Percentiles rank a stretch among this genome's conserved stretches.
Evolutionary conservation across 2,113 vertebrate species (phyloP).

Genomic region (Bungarus multicinctus): DNA sequence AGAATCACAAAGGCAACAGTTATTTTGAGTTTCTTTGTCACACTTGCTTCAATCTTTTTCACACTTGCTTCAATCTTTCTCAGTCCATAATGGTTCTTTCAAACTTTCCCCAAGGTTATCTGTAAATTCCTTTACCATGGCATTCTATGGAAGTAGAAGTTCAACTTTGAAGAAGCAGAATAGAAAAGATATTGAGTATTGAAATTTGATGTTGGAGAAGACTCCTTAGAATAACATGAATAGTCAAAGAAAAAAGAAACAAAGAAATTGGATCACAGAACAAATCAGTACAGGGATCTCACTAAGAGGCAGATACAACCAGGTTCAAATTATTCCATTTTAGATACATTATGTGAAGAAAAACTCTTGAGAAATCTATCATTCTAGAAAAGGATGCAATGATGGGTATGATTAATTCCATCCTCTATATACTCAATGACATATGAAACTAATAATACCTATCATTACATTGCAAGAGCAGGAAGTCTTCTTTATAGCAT

Average conservation of each 20-base stretch:
- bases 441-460: not conserved
- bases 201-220: not conserved
- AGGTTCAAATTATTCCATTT: not conserved
- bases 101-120: no score
- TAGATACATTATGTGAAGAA: not conserved
- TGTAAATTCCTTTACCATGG: no score
- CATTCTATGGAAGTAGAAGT: no score
- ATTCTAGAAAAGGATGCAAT: not conserved
- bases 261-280: not conserved
- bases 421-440: not conserved
- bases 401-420: not conserved
- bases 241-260: no score
- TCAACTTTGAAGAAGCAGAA: no score
- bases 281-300: not conserved
- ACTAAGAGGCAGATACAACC: not conserved
- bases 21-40: no score
- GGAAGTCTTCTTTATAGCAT: not conserved
- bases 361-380: not conserved
- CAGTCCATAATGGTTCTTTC: no score
- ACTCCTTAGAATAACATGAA: not conserved
- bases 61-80: no score
- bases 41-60: no score
- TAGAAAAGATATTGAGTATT: not conserved
- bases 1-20: no score
- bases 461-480: not conserved